Percentiles rank a stretch among this genome's conserved stretches.
Conservation (phyloP, 2,888 invertebrate species). For the Lobophora halterata region DNA sequence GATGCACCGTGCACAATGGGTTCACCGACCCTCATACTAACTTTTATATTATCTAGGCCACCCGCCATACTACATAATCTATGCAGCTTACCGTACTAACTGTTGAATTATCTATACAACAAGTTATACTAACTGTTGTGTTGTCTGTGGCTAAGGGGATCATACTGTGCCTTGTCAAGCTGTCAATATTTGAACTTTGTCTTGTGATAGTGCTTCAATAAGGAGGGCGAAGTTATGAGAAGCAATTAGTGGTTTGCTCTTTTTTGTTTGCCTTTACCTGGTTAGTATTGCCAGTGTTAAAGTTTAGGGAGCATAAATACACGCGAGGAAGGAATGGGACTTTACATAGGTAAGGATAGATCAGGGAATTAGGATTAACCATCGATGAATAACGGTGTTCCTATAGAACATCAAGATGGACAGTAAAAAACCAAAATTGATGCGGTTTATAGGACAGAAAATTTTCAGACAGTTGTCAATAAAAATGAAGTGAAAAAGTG, state of each 20-base stretch:
- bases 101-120: constrained; percentile 3
- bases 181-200: constrained; percentile 43
- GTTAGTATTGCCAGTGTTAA: too few relatives aligned
- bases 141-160: constrained; percentile 16
- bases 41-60: constrained; percentile 11
- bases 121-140: not conserved
- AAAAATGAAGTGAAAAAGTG: too few relatives aligned
- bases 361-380: too few relatives aligned
- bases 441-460: too few relatives aligned
- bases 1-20: constrained; percentile 43
- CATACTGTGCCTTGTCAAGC: constrained; percentile 36
- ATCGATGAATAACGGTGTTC: too few relatives aligned
- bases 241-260: not conserved
- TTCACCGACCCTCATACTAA: constrained; percentile 40
- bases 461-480: too few relatives aligned
- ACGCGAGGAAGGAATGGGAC: too few relatives aligned
- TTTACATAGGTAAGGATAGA: too few relatives aligned
- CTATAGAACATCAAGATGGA: too few relatives aligned
- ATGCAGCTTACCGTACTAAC: not conserved
- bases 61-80: not conserved
- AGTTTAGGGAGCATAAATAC: too few relatives aligned
- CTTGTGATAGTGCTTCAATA: constrained; percentile 26
- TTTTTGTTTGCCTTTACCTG: too few relatives aligned
- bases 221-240: constrained; percentile 16
- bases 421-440: too few relatives aligned